Conservation (phyloP, 2,888 invertebrate genomes). For the Eubasilissa splendida region DNA sequence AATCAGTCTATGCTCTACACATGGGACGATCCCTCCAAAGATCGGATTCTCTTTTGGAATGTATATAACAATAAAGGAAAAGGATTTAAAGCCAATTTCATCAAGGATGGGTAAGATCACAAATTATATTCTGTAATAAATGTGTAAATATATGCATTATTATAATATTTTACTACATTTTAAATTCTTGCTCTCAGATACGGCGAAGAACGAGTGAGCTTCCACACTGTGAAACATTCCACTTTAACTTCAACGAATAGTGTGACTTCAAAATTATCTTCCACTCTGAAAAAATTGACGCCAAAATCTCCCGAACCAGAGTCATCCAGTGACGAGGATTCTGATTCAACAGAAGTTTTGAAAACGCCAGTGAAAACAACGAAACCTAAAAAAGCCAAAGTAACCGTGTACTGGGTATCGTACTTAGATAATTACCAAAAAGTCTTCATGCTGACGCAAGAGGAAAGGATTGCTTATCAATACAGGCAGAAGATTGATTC, state of each 20-base stretch:
- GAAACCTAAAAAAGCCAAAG: conserved; percentile 82
- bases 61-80: conserved; percentile 85
- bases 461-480: conserved; percentile 78
- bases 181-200: conserved; percentile 66
- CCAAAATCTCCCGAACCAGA: conserved; percentile 69
- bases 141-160: neutral
- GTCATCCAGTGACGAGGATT: conserved; percentile 76
- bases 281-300: conserved; percentile 71
- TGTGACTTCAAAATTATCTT: conserved; percentile 73
- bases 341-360: conserved; percentile 68
- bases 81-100: conserved; percentile 81
- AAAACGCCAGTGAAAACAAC: conserved; percentile 71
- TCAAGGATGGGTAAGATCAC: conserved; percentile 74
- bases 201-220: conserved; percentile 82
- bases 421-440: conserved; percentile 84
- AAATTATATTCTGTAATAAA: too few species aligned
- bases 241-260: conserved; percentile 68
- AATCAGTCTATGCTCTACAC: conserved; percentile 85
- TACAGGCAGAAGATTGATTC: conserved; percentile 75
- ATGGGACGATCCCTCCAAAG: conserved; percentile 87
- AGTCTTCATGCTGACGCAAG: conserved; percentile 83
- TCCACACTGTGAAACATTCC: conserved; percentile 78
- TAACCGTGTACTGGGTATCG: conserved; percentile 86
- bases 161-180: conserved; percentile 57
- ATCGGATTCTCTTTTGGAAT: conserved; percentile 84